Conservation (phyloP, 2,797 vertebrate species). For the Melanotaenia parkinsoni region DNA sequence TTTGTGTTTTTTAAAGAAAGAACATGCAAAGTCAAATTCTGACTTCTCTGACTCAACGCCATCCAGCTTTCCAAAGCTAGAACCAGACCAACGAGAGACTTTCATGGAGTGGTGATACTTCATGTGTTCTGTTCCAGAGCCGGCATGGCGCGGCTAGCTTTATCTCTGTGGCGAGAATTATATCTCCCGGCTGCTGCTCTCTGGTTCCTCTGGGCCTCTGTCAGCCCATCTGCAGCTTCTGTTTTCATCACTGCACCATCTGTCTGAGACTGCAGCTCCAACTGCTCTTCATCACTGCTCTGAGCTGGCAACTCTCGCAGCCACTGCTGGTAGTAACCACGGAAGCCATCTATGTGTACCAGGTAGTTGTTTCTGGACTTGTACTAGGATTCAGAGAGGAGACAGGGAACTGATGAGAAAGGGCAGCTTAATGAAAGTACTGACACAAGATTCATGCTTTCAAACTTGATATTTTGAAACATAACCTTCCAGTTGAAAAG, state of each 20-base stretch:
- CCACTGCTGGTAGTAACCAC: conserved; percentile 94
- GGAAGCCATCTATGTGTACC: conserved; percentile 93
- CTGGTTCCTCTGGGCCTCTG: conserved; percentile 41
- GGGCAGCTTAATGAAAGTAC: not conserved
- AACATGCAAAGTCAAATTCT: not conserved
- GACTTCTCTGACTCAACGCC: not conserved
- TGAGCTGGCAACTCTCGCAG: conserved; percentile 88
- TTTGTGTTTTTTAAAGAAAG: not conserved
- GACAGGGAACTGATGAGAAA: not conserved
- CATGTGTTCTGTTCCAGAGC: conserved; percentile 10
- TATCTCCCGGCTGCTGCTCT: conserved; percentile 56
- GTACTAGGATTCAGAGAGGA: conserved; percentile 79
- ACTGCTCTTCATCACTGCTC: conserved; percentile 49
- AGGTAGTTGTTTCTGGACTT: conserved; percentile 91
- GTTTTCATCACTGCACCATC: not conserved
- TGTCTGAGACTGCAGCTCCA: conserved; percentile 6
- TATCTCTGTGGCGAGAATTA: conserved; percentile 10
- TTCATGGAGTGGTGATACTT: not conserved
- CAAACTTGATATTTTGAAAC: not conserved
- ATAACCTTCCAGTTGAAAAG: not conserved
- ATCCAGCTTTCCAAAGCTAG: conserved; percentile 1
- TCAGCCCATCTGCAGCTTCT: conserved; percentile 42
- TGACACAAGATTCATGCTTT: conserved; percentile 1
- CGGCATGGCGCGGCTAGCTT: not conserved
- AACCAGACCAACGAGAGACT: not conserved